These are phyloP conservation scores for Macrosteles quadrilineatus DNA, from an alignment of 1,140 invertebrate genomes.

Conservation along the genomic window DNA sequence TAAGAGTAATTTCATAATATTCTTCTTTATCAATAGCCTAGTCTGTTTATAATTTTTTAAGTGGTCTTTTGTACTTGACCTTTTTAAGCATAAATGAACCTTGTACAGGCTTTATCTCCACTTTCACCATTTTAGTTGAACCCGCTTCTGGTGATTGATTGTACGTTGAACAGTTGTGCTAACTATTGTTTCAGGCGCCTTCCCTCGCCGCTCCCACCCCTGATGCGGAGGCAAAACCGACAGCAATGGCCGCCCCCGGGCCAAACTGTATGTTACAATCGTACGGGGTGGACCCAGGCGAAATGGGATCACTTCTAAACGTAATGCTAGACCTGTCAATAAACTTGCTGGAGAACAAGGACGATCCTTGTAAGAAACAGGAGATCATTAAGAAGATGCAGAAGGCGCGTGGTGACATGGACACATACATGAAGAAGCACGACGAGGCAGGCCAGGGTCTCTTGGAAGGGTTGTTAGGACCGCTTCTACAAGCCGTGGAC, in stretches of 20 bases:
- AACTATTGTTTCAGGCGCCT: too few relatives aligned
- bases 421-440: not conserved
- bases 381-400: not conserved
- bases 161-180: too few relatives aligned
- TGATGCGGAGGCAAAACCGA: not conserved
- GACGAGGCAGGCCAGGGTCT: not conserved
- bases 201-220: too few relatives aligned
- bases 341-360: not conserved
- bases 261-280: not conserved
- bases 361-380: constrained; percentile 9
- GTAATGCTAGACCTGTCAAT: not conserved
- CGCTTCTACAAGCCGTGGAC: not conserved
- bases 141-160: too few relatives aligned
- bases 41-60: too few relatives aligned
- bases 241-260: not conserved
- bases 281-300: not conserved
- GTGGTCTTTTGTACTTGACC: too few relatives aligned
- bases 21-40: too few relatives aligned
- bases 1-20: too few relatives aligned
- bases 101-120: too few relatives aligned
- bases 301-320: not conserved
- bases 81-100: too few relatives aligned
- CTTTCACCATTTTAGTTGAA: too few relatives aligned
- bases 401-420: not conserved
- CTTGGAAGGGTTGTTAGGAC: not conserved